Evolutionary conservation across 2,888 invertebrate species (phyloP).

Genomic region (Drosophila barbarae): DNA sequence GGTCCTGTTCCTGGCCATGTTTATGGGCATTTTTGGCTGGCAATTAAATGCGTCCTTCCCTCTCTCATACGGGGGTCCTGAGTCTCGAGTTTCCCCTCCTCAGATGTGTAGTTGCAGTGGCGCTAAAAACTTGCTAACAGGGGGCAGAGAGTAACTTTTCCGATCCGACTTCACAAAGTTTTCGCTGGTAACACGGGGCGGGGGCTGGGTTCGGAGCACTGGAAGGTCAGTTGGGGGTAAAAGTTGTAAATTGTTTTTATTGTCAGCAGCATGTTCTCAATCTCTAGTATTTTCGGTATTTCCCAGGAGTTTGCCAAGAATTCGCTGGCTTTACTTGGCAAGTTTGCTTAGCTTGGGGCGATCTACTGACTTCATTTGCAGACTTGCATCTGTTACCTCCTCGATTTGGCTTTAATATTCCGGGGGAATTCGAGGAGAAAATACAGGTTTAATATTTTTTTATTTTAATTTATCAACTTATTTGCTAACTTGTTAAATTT

Average conservation of each 20-base stretch:
- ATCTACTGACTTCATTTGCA: slow-evolving; percentile 16
- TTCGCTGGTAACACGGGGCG: not conserved
- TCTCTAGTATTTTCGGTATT: slow-evolving; percentile 26
- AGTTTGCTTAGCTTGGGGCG: slow-evolving; percentile 11
- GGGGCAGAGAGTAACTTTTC: slow-evolving; percentile 33
- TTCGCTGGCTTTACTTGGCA: slow-evolving; percentile 26
- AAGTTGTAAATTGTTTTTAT: slow-evolving; percentile 68
- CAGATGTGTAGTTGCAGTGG: slow-evolving; percentile 44
- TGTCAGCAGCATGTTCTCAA: slow-evolving; percentile 42
- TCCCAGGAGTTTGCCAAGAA: slow-evolving; percentile 13
- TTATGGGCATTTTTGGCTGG: slow-evolving; percentile 35
- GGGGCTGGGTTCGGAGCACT: not conserved
- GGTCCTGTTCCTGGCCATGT: slow-evolving; percentile 30
- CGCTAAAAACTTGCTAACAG: slow-evolving; percentile 46
- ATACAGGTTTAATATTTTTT: not conserved
- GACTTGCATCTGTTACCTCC: not conserved
- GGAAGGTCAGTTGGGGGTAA: slow-evolving; percentile 32
- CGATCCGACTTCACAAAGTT: slow-evolving; percentile 37
- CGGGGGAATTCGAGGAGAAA: not conserved
- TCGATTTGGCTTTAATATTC: slow-evolving; percentile 1
- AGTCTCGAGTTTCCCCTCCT: not conserved
- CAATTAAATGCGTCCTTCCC: slow-evolving; percentile 35
- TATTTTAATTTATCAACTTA: not conserved
- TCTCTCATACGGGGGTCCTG: not conserved
- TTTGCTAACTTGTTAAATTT: not conserved